These are phyloP conservation scores for Diploscapter pachys DNA, from an alignment of 1,140 invertebrate species.

Conservation along the genomic window DNA sequence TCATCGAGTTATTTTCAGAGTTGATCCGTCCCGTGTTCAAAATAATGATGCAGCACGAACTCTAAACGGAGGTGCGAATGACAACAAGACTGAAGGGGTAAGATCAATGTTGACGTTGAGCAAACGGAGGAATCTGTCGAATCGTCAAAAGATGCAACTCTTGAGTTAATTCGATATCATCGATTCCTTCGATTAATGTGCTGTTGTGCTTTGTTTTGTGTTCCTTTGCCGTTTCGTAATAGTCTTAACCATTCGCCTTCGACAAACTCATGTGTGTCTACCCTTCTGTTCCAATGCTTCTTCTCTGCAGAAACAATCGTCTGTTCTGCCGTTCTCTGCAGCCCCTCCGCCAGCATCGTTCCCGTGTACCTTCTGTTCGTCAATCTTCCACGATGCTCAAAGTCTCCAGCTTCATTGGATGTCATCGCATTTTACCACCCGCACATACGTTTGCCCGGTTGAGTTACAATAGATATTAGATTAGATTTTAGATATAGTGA, in stretches of 20 bases:
- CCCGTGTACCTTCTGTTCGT: background rate
- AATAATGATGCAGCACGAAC: constrained; percentile 7
- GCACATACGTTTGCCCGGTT: constrained; percentile 20
- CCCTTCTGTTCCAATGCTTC: background rate
- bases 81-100: background rate
- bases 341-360: background rate
- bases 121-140: no score
- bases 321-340: background rate
- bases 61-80: background rate
- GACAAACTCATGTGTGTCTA: background rate
- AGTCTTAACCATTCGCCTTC: background rate
- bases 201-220: no score
- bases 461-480: background rate
- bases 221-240: background rate
- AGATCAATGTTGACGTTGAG: no score
- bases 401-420: constrained; percentile 24
- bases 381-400: background rate
- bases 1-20: constrained; percentile 1
- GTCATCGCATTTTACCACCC: background rate
- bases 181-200: no score
- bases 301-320: background rate
- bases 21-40: background rate
- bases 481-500: background rate
- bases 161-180: no score
- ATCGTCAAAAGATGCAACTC: no score